Base-by-base conservation (phyloP, 2,888 invertebrate genomes). In the Athetis lepigone region DNA sequence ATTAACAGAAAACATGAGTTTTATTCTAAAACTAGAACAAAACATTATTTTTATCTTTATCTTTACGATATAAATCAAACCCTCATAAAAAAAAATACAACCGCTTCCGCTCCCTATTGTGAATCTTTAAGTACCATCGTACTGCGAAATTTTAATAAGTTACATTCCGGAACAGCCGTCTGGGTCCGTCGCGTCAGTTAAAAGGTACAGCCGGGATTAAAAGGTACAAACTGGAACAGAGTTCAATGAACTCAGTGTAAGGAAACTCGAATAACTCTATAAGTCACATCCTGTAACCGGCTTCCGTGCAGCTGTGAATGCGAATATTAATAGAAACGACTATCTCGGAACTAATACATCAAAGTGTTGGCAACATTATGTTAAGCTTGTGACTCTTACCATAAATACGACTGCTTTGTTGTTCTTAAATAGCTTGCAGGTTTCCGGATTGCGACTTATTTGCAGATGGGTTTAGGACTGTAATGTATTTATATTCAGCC, bases 81-180 rank as follows among this genome's bases (percentile, higher is more conserved):
- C 29, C 11, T 29, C 9, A 2, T 29, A 29, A 29, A 29, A 29
- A 29, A 11, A 29, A 9, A 4, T 11, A 33, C 13, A 18, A 8
- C 2, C 64, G 46, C 51, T 45, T 13, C 25, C 33, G 43, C 49
- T 33, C 13, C 16, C 16, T 13, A 16, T n/a, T 18, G 13, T 33
- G 36, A 21, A 27, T 13, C 36, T 55, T 39, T 23, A 36, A 29
- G 16, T 54, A 68, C 19, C 40, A 52, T 21, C 25, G 29, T 37
- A 52, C 43, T 64, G 59, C 7, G 40, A 64, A 71, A 64, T 63
- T 63, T 62, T 62, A 76, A 58, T 76, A 70, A 72, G 36, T 52
- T 23, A 52, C 50, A 51, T 59, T 71, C 64, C 50, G 18, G 50
- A 19, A 23, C 19, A 18, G 27, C 39, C 16, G 13, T n/a, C n/a